Base-by-base conservation (phyloP, 1,140 invertebrate species). In the Phymastichus coffea region DNA sequence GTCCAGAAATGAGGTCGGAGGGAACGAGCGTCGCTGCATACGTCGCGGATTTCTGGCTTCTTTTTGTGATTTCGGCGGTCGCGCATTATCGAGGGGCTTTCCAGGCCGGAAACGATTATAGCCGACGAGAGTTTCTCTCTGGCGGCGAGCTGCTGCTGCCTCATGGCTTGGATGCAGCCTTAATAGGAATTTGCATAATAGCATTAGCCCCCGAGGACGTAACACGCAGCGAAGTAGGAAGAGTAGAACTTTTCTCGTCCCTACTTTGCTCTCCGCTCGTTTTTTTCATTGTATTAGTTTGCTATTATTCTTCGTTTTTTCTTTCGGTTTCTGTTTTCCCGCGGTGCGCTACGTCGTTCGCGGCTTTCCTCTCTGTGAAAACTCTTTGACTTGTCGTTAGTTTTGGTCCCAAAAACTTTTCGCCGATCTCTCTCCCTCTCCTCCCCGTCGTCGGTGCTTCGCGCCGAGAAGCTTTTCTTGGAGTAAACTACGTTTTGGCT, bases 141-240 rank as follows among this genome's bases (percentile, higher is more conserved):
- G 46, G 52, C 22, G 8, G 12, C 48, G 48, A 9, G 33, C 14
- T 22, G 14, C 10, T 15, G 14, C 44, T 17, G 54, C 57, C 58
- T 48, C 46, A 19, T 41, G n/a, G 44, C n/a, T n/a, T n/a, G 40
- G 54, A 52, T 61, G 51, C 51, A 52, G 35, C 57, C 53, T 64
- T 60, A 65, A 64, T 66, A 63, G 56, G 53, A 63, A 69, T 67
- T 69, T 67, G 59, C 68, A 67, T 66, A 67, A 69, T 69, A 23
- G 35, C 19, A 57, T 57, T 41, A 47, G 12, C 25, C 20, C n/a
- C 37, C 4, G 7, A 43, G 30, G 28, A 57, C n/a, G 35, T n/a
- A n/a, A n/a, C n/a, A n/a, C n/a, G n/a, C n/a, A n/a, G n/a, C n/a
- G 12, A 28, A 37, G 38, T 6, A 25, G 20, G 23, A 33, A 43